These are phyloP conservation scores for Limonius californicus DNA, from an alignment of 1,140 invertebrate genomes.

Conservation along the genomic window DNA sequence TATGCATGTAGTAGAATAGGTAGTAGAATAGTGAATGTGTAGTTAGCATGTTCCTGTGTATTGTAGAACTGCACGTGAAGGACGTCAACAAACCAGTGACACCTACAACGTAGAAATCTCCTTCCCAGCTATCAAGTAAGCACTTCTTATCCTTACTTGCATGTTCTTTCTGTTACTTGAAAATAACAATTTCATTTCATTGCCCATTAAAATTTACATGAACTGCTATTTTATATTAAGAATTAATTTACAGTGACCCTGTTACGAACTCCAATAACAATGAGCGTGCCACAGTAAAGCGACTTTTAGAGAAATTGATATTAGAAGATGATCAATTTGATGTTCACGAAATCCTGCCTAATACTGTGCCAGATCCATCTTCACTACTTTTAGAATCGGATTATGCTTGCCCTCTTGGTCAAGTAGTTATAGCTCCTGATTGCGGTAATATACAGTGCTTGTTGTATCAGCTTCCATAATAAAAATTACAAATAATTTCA, in stretches of 20 bases:
- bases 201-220: too few species aligned
- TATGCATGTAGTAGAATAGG: constrained; percentile 21
- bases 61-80: constrained; percentile 55
- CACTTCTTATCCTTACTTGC: constrained; percentile 39
- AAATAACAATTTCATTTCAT: neutral
- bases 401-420: constrained; percentile 87
- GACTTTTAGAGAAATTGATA: constrained; percentile 80
- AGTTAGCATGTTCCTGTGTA: constrained; percentile 43
- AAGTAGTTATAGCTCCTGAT: constrained; percentile 87
- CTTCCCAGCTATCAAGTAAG: constrained; percentile 91
- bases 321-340: constrained; percentile 90
- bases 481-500: too few species aligned
- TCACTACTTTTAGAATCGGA: constrained; percentile 82
- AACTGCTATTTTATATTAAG: constrained; percentile 3
- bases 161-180: constrained; percentile 21
- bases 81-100: constrained; percentile 66
- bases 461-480: neutral
- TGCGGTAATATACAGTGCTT: constrained; percentile 71
- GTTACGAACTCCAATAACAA: constrained; percentile 82
- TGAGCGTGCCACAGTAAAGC: constrained; percentile 77
- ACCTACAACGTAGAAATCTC: constrained; percentile 86
- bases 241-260: constrained; percentile 84
- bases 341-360: constrained; percentile 88
- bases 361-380: constrained; percentile 88
- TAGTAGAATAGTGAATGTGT: constrained; percentile 24